These are phyloP conservation scores for Hephaestus fuliginosus DNA, from an alignment of 2,797 vertebrate species.

Conservation along the genomic window DNA sequence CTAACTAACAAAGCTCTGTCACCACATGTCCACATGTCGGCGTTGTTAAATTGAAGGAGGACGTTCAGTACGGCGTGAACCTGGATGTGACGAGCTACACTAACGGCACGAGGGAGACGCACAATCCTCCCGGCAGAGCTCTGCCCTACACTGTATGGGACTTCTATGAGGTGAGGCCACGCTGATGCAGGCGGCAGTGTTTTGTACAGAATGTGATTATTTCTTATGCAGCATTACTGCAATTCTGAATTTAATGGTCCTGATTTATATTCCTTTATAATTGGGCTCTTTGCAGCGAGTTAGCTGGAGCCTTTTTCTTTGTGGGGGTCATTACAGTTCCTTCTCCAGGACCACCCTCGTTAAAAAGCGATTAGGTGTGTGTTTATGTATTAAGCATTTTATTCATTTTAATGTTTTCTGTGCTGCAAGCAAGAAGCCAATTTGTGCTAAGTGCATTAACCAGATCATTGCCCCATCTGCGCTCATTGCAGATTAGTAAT, in stretches of 20 bases:
- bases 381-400: constrained; percentile 27
- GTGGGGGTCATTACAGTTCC: constrained; percentile 30
- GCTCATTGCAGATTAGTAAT: constrained; percentile 14
- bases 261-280: constrained; percentile 15
- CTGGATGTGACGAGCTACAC: constrained; percentile 96
- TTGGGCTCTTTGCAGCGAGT: constrained; percentile 23
- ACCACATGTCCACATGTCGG: background rate
- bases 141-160: constrained; percentile 93
- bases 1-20: background rate
- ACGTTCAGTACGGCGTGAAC: constrained; percentile 93
- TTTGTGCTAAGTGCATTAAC: background rate
- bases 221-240: background rate
- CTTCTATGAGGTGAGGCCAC: constrained; percentile 87
- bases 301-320: constrained; percentile 6
- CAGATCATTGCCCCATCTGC: constrained; percentile 23
- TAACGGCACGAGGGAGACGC: constrained; percentile 90
- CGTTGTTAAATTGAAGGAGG: constrained; percentile 76
- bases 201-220: background rate
- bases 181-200: background rate
- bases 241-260: constrained; percentile 2
- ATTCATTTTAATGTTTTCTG: constrained; percentile 20
- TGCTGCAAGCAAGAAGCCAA: constrained; percentile 5
- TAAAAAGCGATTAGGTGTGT: constrained; percentile 27
- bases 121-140: constrained; percentile 92
- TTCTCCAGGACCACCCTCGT: constrained; percentile 11